phyloP scores from a whole-genome alignment of 2,797 vertebrate genomes.

The Pantherophis vulpinus region DNA sequence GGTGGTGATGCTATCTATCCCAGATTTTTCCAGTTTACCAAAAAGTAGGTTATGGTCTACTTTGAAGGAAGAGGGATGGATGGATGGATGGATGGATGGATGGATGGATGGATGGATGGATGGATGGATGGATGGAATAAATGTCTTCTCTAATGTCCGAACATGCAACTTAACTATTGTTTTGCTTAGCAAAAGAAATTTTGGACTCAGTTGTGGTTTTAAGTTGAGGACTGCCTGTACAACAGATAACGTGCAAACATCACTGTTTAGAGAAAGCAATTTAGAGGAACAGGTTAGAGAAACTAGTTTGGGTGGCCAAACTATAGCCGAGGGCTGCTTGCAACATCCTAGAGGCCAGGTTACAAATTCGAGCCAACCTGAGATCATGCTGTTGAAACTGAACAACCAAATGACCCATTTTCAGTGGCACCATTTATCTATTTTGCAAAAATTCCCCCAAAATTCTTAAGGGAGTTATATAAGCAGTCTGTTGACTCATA shows the following conservation, averaged over 20 bases:
- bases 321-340: background rate
- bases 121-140: background rate
- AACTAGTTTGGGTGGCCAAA: background rate
- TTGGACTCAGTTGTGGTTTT: background rate
- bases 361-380: background rate
- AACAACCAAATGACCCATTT: background rate
- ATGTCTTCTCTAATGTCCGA: background rate
- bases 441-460: background rate
- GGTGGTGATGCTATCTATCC: background rate
- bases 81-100: too few relatives aligned
- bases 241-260: background rate
- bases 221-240: background rate
- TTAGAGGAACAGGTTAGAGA: background rate
- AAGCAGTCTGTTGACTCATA: conserved; percentile 9
- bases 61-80: background rate
- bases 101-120: background rate
- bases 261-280: background rate
- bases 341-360: background rate
- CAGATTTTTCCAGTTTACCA: background rate
- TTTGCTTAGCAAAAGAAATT: background rate
- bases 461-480: background rate
- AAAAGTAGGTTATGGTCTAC: background rate
- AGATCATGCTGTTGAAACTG: background rate
- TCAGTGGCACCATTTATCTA: background rate
- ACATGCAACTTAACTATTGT: background rate